Percentiles rank a stretch among this genome's conserved stretches.
phyloP scores from a whole-genome alignment of 2,113 vertebrate genomes.

The Pollachius pollachius region DNA sequence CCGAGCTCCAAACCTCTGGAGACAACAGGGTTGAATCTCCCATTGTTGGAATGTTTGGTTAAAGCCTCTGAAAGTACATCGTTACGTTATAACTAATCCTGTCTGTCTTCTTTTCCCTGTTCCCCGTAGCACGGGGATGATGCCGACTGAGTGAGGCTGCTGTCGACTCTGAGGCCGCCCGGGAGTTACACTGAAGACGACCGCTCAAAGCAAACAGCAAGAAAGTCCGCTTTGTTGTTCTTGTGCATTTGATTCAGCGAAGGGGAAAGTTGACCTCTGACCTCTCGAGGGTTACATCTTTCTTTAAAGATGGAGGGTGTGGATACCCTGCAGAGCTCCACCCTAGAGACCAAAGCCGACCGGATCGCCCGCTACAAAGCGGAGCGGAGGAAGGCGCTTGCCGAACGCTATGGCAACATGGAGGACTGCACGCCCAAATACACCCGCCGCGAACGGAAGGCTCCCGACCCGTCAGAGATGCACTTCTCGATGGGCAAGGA shows the following conservation, averaged over 20 bases:
- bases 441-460: constrained; percentile 61
- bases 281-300: not conserved
- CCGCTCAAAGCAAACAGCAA: constrained; percentile 3
- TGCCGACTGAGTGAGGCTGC: constrained; percentile 49
- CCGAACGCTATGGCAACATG: constrained; percentile 69
- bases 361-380: constrained; percentile 80
- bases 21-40: not conserved
- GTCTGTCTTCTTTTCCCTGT: constrained; percentile 35
- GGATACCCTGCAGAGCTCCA: constrained; percentile 66
- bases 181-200: not conserved
- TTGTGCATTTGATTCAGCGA: not conserved
- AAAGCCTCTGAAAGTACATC: constrained; percentile 21
- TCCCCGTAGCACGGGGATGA: constrained; percentile 47
- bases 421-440: constrained; percentile 70
- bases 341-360: constrained; percentile 74
- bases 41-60: constrained; percentile 10
- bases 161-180: constrained; percentile 18
- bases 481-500: constrained; percentile 30
- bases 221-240: not conserved
- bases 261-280: not conserved
- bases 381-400: constrained; percentile 74
- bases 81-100: constrained; percentile 21
- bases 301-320: constrained; percentile 55
- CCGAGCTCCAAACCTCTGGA: constrained; percentile 11
- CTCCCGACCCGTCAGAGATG: constrained; percentile 25